Percentiles rank a stretch among this genome's conserved stretches.
phyloP scores from a whole-genome alignment of 1,140 invertebrate genomes.

The Stenopsyche tienmushanensis region DNA sequence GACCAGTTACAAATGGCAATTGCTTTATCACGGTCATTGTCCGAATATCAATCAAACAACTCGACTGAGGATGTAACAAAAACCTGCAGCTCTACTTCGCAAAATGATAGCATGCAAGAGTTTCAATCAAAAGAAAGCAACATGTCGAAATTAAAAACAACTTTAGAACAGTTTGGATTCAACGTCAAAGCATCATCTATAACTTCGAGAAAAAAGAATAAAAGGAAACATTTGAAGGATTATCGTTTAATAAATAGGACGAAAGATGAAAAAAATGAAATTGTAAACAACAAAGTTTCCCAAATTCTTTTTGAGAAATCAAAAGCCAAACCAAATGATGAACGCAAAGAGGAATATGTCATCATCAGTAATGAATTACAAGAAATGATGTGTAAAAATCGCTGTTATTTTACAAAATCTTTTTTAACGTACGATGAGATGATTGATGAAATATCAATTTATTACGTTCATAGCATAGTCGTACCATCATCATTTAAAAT shows the following conservation, averaged over 20 bases:
- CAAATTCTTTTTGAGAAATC: conserved; percentile 45
- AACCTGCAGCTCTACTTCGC: conserved; percentile 18
- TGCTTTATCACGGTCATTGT: conserved; percentile 57
- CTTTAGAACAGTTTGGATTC: conserved; percentile 45
- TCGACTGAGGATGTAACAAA: conserved; percentile 35
- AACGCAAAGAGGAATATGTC: background rate
- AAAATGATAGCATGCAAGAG: conserved; percentile 25
- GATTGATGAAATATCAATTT: conserved; percentile 45
- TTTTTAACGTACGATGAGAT: conserved; percentile 43
- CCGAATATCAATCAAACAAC: conserved; percentile 42
- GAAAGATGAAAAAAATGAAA: conserved; percentile 46
- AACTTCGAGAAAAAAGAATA: conserved; percentile 41
- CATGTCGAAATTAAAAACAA: conserved; percentile 38
- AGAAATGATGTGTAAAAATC: background rate
- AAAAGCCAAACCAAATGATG: background rate
- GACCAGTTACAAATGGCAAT: conserved; percentile 59
- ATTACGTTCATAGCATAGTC: conserved; percentile 51
- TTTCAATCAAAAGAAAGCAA: conserved; percentile 29
- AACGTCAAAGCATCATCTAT: conserved; percentile 35
- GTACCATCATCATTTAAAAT: conserved; percentile 45
- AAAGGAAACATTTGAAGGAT: conserved; percentile 42
- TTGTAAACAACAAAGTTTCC: conserved; percentile 47
- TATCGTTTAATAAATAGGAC: conserved; percentile 46
- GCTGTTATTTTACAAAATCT: conserved; percentile 3
- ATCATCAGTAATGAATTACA: background rate